Base-by-base conservation (phyloP, 2,888 invertebrate genomes). In the Tipula lateralis region DNA sequence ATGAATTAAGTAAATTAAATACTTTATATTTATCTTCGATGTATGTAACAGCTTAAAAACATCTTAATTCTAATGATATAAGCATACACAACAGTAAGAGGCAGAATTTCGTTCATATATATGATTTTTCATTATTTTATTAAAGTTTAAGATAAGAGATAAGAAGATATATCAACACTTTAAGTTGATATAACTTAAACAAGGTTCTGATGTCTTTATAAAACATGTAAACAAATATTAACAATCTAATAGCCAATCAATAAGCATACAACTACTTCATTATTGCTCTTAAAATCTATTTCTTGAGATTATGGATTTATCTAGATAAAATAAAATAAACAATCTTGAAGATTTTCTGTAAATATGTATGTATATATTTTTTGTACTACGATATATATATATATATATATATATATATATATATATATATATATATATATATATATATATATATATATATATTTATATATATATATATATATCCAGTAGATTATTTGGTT, bases 251-350 rank as follows among this genome's bases (percentile, higher is more conserved):
- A 66, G 24, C 24, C 66, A 66, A 66, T 66, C 66, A 66, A 66
- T 66, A 66, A 66, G 24, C 66, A 19, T 9, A 66, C 24, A 66
- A 66, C 66, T 66, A 66, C 66, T 66, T 66, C 66, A 66, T 66
- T 66, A 66, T 24, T 66, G 9, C 66, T 66, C 66, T 66, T 66
- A 66, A 66, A 66, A 66, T 24, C 24, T 66, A 19, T 19, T 66
- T 66, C 66, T 66, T 66, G 24, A 24, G 66, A 66, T 66, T 66
- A 66, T 66, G 24, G 66, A 66, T 66, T 66, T 66, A 66, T 66
- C 66, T 66, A 66, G 66, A 66, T 66, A 66, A 19, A 24, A 66
- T 24, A 66, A 66, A 66, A 66, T 66, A 66, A 66, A 66, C 19
- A 66, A 66, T 66, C 66, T 66, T 66, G 12, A 66, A 66, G 66